These are phyloP conservation scores for Mesocentrotus franciscanus DNA, from an alignment of 53 echinoderm and acorn worm genomes.

Conservation along the genomic window DNA sequence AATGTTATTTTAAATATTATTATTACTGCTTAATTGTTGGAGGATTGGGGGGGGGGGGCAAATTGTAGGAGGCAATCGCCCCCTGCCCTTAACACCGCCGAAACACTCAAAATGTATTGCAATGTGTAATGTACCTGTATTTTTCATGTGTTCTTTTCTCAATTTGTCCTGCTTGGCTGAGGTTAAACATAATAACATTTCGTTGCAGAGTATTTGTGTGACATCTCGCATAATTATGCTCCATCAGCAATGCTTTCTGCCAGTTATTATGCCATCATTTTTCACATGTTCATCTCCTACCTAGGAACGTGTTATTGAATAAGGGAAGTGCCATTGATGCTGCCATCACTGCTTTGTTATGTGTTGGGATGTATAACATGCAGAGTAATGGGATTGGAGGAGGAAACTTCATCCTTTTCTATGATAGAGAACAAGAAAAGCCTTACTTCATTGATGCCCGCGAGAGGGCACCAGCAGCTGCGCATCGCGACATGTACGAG, in stretches of 20 bases:
- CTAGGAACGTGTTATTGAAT: constrained; percentile 52
- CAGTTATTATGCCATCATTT: not conserved
- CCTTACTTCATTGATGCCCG: constrained; percentile 43
- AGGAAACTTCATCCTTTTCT: constrained; percentile 54
- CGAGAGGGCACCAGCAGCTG: constrained; percentile 61
- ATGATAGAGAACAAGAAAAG: not conserved
- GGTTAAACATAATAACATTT: no score
- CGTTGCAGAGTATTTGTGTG: no score
- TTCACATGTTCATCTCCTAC: not conserved
- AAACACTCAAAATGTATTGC: no score
- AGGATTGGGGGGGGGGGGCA: no score
- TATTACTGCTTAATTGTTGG: not conserved
- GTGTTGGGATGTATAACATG: constrained; percentile 56
- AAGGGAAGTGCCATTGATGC: constrained; percentile 66
- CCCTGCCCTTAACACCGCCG: no score
- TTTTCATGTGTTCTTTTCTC: no score
- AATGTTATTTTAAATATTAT: no score
- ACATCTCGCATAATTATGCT: no score
- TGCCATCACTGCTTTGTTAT: constrained; percentile 64
- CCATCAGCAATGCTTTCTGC: no score
- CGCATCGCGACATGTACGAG: constrained; percentile 59
- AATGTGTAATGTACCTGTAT: no score
- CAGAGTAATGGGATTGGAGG: constrained; percentile 66
- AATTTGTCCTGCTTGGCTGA: no score
- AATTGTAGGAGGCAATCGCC: no score